Conservation (phyloP, 2,113 vertebrate genomes). For the Megaptera novaeangliae region DNA sequence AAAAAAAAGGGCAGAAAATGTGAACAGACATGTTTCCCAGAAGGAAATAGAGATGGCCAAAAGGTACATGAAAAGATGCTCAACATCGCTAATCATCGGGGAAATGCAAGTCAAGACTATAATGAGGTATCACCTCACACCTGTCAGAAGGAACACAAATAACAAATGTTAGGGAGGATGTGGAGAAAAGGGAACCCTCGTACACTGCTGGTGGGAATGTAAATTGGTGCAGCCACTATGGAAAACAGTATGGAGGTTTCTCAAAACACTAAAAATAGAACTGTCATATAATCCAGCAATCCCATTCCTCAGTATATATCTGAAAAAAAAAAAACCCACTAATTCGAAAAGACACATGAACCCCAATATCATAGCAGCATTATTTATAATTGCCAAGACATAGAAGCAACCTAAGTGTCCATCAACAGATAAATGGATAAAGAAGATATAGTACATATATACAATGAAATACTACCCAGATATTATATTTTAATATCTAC, state of each 20-base stretch:
- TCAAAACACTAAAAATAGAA: not conserved
- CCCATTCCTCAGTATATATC: not conserved
- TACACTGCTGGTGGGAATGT: not conserved
- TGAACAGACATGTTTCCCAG: not conserved
- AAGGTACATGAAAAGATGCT: not conserved
- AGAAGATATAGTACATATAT: not conserved
- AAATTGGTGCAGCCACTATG: not conserved
- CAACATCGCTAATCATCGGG: not conserved
- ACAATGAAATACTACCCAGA: not conserved
- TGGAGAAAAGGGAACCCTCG: not conserved
- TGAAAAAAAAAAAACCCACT: not conserved
- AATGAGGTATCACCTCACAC: not conserved
- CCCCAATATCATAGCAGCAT: not conserved
- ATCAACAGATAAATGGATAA: not conserved
- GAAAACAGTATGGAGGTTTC: not conserved
- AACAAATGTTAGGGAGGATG: not conserved
- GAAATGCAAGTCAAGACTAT: not conserved
- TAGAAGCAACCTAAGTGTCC: not conserved
- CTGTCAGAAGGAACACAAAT: not conserved
- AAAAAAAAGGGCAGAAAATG: not conserved
- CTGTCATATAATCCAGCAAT: not conserved
- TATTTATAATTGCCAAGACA: not conserved
- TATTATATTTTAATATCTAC: constrained; percentile 3
- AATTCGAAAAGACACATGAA: not conserved
- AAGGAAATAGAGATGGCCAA: not conserved